phyloP scores from a whole-genome alignment of 2,888 invertebrate species.

The Ypsolopha sequella region DNA sequence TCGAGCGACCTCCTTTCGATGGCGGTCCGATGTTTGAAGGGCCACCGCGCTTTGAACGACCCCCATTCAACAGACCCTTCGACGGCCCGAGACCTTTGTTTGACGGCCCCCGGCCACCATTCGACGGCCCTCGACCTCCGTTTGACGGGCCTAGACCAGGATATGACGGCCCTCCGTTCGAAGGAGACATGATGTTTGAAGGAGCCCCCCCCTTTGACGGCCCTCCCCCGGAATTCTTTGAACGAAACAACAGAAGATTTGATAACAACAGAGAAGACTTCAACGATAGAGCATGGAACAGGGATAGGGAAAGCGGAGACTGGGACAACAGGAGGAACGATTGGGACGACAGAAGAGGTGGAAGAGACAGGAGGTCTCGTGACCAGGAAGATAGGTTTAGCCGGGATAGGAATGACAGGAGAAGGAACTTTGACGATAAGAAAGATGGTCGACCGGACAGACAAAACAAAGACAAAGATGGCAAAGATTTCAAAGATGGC shows the following conservation, averaged over 20 bases:
- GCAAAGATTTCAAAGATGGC: not conserved
- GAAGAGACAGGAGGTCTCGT: slow-evolving; percentile 26
- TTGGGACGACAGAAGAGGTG: slow-evolving; percentile 2
- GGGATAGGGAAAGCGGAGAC: slow-evolving; percentile 26
- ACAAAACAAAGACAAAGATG: not conserved
- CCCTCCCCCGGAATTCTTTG: slow-evolving; percentile 49
- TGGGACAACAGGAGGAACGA: slow-evolving; percentile 28
- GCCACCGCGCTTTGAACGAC: slow-evolving; percentile 31
- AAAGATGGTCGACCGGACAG: not conserved
- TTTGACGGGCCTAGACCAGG: slow-evolving; percentile 17
- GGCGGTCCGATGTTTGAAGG: slow-evolving; percentile 30
- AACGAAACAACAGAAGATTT: slow-evolving; percentile 47
- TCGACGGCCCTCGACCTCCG: slow-evolving; percentile 15
- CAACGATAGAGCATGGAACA: slow-evolving; percentile 45
- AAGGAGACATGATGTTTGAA: slow-evolving; percentile 29
- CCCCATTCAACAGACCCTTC: slow-evolving; percentile 34
- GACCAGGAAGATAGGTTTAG: slow-evolving; percentile 34
- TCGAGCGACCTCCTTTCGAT: slow-evolving; percentile 36
- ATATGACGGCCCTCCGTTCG: slow-evolving; percentile 23
- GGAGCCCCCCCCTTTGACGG: slow-evolving; percentile 25
- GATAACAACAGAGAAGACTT: slow-evolving; percentile 50
- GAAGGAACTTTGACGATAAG: slow-evolving; percentile 31
- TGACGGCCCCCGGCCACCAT: slow-evolving; percentile 14
- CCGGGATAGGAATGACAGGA: slow-evolving; percentile 22
- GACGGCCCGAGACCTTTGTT: slow-evolving; percentile 38